phyloP scores from a whole-genome alignment of 2,888 invertebrate genomes.

The Orthonevra nobilis region DNA sequence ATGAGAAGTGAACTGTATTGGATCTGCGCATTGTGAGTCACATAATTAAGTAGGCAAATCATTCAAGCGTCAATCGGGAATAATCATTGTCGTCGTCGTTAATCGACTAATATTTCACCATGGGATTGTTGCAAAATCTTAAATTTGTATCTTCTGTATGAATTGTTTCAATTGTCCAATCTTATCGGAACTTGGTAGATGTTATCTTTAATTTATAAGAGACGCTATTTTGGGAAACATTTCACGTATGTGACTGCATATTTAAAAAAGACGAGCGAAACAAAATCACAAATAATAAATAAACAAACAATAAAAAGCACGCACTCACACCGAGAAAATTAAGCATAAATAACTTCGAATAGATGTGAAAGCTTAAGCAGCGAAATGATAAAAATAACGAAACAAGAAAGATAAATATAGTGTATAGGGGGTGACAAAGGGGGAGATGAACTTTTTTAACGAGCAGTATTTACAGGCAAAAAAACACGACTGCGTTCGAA shows the following conservation, averaged over 20 bases:
- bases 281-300: too few relatives aligned
- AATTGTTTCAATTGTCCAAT: constrained; percentile 40
- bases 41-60: constrained; percentile 64
- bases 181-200: neutral
- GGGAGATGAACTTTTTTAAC: constrained; percentile 1
- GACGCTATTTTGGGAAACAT: constrained; percentile 46
- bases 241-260: constrained; percentile 35
- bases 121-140: constrained; percentile 40
- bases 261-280: too few relatives aligned
- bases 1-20: too few relatives aligned
- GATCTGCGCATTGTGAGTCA: constrained; percentile 62
- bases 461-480: constrained; percentile 17
- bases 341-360: constrained; percentile 25
- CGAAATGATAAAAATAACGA: constrained; percentile 38
- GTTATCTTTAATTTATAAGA: constrained; percentile 2
- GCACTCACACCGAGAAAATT: constrained; percentile 6
- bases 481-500: constrained; percentile 13
- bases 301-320: constrained; percentile 6
- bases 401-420: neutral
- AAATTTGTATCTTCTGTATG: constrained; percentile 9
- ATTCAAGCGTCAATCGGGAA: constrained; percentile 57
- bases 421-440: neutral
- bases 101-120: constrained; percentile 46
- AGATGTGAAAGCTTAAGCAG: constrained; percentile 23
- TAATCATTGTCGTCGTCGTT: constrained; percentile 20